Percentiles rank a stretch among this genome's conserved stretches.
phyloP scores from a whole-genome alignment of 2,113 vertebrate species.

The Leptocoma aspasia region DNA sequence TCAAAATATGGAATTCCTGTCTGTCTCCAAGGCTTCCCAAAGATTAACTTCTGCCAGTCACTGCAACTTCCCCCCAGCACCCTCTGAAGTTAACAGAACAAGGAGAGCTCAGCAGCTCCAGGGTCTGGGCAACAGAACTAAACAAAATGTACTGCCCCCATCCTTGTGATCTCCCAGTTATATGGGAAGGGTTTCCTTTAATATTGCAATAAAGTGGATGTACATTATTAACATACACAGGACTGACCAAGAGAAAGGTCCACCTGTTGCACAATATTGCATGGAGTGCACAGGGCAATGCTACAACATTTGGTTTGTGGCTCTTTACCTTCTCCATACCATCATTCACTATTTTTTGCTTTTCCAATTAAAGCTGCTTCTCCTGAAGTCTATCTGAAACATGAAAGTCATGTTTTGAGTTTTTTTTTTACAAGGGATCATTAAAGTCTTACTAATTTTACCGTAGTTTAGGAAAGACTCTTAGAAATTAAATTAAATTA shows the following conservation, averaged over 20 bases:
- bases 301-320: neutral
- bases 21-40: neutral
- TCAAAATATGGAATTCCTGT: constrained; percentile 14
- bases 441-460: neutral
- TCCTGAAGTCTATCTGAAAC: neutral
- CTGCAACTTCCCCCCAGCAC: neutral
- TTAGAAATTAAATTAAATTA: neutral
- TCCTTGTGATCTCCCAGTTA: neutral
- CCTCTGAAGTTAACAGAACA: neutral
- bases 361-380: neutral
- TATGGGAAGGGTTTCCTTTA: neutral
- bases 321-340: neutral
- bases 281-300: neutral
- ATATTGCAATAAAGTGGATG: neutral
- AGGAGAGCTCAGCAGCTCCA: neutral
- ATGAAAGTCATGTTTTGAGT: neutral
- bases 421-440: neutral
- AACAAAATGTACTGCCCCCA: neutral
- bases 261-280: neutral
- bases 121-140: neutral
- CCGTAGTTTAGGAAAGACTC: neutral
- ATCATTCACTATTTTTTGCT: neutral
- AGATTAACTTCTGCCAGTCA: neutral
- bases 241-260: neutral
- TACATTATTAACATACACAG: neutral